Conservation (phyloP, 2,888 invertebrate genomes). For the Drosophila pegasa region DNA sequence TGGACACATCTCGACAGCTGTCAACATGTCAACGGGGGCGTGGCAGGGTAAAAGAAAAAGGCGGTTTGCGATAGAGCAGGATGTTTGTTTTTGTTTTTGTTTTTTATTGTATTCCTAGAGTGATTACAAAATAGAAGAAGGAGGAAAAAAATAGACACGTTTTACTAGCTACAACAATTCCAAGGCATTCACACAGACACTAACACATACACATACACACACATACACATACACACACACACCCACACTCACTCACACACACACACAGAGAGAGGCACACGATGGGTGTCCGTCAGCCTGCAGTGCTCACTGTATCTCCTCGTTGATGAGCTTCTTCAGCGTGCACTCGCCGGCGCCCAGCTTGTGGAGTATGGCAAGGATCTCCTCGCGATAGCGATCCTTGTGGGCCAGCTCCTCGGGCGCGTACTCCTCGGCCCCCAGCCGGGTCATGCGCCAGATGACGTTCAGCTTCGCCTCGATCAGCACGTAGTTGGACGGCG, state of each 20-base stretch:
- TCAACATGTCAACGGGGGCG: neutral
- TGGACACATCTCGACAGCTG: neutral
- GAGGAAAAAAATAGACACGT: conserved; percentile 8
- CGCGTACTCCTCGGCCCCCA: conserved; percentile 73
- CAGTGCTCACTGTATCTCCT: conserved; percentile 76
- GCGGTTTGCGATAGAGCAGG: conserved; percentile 21
- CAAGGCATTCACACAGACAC: conserved; percentile 15
- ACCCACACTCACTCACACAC: conserved; percentile 14
- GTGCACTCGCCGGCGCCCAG: conserved; percentile 84
- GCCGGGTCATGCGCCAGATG: conserved; percentile 84
- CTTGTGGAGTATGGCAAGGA: conserved; percentile 82
- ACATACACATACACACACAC: conserved; percentile 11
- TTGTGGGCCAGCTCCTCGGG: conserved; percentile 79
- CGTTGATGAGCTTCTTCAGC: conserved; percentile 81
- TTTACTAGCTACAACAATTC: conserved; percentile 34
- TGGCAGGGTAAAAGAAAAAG: neutral
- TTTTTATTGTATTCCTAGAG: conserved; percentile 59
- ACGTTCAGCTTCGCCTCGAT: conserved; percentile 84
- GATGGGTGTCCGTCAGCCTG: conserved; percentile 7
- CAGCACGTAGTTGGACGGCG: conserved; percentile 83
- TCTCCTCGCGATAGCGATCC: conserved; percentile 83
- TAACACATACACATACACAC: conserved; percentile 7
- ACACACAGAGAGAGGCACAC: conserved; percentile 11
- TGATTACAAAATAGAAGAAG: conserved; percentile 45
- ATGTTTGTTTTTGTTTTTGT: too few species aligned